Conservation (phyloP, 2,113 vertebrate species). For the Eulacestoma nigropectus region DNA sequence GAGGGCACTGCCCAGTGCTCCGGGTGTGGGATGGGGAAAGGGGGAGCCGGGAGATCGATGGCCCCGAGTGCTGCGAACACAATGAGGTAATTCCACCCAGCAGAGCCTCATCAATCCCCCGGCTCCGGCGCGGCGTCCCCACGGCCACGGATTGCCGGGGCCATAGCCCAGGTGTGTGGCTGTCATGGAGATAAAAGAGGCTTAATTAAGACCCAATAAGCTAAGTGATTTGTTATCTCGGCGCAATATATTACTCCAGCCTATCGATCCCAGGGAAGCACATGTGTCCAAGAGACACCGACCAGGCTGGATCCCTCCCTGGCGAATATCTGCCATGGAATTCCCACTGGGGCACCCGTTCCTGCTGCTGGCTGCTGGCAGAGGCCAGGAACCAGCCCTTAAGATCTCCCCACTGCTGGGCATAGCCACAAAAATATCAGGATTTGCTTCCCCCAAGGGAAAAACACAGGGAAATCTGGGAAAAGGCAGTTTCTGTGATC, state of each 20-base stretch:
- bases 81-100: conserved; percentile 54
- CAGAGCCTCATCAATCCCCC: conserved; percentile 44
- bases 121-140: neutral
- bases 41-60: neutral
- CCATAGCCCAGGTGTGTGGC: conserved; percentile 66
- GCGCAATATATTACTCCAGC: conserved; percentile 65
- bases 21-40: neutral
- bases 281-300: neutral
- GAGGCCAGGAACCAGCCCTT: neutral
- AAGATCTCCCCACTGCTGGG: neutral
- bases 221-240: conserved; percentile 74
- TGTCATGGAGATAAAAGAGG: conserved; percentile 75
- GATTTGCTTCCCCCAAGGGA: neutral
- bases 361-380: neutral
- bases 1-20: neutral
- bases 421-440: neutral
- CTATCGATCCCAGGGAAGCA: conserved; percentile 43
- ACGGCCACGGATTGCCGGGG: neutral
- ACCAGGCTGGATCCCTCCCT: neutral
- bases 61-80: neutral
- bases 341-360: neutral
- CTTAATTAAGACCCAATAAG: conserved; percentile 79
- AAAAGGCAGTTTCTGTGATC: neutral
- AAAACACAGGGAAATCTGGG: neutral
- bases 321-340: accelerated